Base-by-base conservation (phyloP, 2,888 invertebrate species). In the Latrodectus hesperus region DNA sequence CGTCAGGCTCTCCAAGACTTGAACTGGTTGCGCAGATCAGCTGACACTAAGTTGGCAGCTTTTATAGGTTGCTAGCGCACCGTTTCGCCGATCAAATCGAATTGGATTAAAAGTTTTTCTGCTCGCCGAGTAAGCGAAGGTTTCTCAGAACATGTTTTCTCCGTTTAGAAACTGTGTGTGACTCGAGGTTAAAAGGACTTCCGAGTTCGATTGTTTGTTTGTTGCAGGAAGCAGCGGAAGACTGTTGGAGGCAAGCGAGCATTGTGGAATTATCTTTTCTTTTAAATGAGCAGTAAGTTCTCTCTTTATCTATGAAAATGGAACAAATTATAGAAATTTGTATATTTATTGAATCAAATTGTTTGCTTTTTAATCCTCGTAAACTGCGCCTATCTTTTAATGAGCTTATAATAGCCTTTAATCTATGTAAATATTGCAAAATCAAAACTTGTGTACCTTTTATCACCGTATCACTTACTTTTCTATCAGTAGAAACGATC, bases 21-120 rank as follows among this genome's bases (percentile, higher is more conserved):
- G 75, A 86, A 87, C 86, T 81, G 86, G 86, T 87, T 81, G 86
- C 68, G 77, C 81, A 77, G 75, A 80, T 74, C 80, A 84, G 80
- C 80, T 80, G 85, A 71, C 85, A 78, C 22, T 22, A 26, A 38
- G 51, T 49, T 52, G 65, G 55, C 67, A 67, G 17, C 64, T 75
- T 38, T 64, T 55, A 64, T 75, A 75, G 49, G 64, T 75, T 75
- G 75, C 12, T 74, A 55, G 55, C 74, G 75, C 60, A 68, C n/a
- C 53, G 22, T 16, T 68, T 73, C 67, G 82, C 67, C 72, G 49
- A 74, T 22, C 60, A 75, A 68, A 22, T 17, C 67, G 17, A 68
- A 26, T 17, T 22, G 11, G 26, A 26, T 26, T 68, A 17, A 22
- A 68, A 17, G 17, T 68, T 68, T 26, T 16, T 68, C 22, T 12